These are phyloP conservation scores for Nemoura dubitans DNA, from an alignment of 2,888 invertebrate genomes.

Conservation along the genomic window DNA sequence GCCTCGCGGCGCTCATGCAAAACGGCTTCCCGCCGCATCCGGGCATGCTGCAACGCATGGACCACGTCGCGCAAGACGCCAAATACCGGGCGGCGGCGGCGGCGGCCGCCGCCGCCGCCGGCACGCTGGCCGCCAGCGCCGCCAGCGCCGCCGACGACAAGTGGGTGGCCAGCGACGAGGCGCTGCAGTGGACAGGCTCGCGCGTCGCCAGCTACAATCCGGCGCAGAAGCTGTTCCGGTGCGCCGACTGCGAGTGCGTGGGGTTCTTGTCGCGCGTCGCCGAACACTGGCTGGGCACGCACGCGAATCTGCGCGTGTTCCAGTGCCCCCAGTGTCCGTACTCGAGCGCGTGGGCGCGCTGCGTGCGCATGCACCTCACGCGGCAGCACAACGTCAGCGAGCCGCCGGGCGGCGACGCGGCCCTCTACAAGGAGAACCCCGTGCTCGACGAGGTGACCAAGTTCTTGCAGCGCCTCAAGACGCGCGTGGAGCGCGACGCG, in stretches of 20 bases:
- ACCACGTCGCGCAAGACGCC: constrained; percentile 55
- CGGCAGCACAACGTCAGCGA: constrained; percentile 76
- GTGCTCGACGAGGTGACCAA: constrained; percentile 78
- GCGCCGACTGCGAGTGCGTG: constrained; percentile 79
- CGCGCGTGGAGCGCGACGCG: constrained; percentile 64
- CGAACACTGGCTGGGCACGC: constrained; percentile 81
- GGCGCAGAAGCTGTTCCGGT: constrained; percentile 77
- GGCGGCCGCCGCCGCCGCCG: constrained; percentile 22
- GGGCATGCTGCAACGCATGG: constrained; percentile 64
- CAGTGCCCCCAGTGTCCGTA: constrained; percentile 76
- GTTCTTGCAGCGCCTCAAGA: constrained; percentile 74
- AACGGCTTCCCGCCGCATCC: constrained; percentile 72
- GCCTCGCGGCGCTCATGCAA: constrained; percentile 80
- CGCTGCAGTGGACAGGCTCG: constrained; percentile 78
- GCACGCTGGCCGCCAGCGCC: background rate
- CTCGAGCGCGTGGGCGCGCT: constrained; percentile 79
- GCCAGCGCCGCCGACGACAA: constrained; percentile 60
- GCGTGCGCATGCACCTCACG: constrained; percentile 76
- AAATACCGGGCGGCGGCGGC: constrained; percentile 47
- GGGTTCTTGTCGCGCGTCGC: constrained; percentile 78
- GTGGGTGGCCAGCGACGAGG: constrained; percentile 77
- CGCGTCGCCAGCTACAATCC: constrained; percentile 84
- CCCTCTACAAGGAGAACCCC: constrained; percentile 72
- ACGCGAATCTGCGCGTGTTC: constrained; percentile 72
- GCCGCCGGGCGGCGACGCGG: constrained; percentile 67